These are phyloP conservation scores for Phymatocera aterrima DNA, from an alignment of 2,888 invertebrate genomes.

Conservation along the genomic window DNA sequence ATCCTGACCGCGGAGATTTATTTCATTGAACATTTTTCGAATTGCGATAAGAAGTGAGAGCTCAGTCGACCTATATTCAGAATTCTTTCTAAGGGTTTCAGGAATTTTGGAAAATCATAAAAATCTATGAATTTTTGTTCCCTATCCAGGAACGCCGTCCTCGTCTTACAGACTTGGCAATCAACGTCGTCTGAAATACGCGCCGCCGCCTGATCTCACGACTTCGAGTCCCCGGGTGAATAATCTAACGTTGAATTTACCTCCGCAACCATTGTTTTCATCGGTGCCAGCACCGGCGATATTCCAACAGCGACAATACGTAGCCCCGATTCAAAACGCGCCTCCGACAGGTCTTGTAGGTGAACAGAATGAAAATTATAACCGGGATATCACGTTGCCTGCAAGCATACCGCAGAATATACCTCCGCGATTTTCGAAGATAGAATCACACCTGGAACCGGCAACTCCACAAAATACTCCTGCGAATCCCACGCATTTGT, in stretches of 20 bases:
- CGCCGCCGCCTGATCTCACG: slow-evolving; percentile 85
- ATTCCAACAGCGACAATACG: slow-evolving; percentile 48
- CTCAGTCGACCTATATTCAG: not conserved
- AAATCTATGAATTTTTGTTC: slow-evolving; percentile 45
- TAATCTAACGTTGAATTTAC: slow-evolving; percentile 3
- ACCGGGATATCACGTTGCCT: not conserved
- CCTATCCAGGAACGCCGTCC: slow-evolving; percentile 57
- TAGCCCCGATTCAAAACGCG: slow-evolving; percentile 5
- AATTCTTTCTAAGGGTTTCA: not conserved
- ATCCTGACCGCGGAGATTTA: no score
- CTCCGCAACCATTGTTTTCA: slow-evolving; percentile 38
- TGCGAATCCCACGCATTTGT: slow-evolving; percentile 55
- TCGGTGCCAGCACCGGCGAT: not conserved
- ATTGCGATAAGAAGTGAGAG: no score
- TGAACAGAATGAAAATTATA: not conserved
- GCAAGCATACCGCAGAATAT: slow-evolving; percentile 60
- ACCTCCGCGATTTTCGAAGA: slow-evolving; percentile 55
- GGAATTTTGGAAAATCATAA: not conserved
- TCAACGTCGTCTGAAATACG: slow-evolving; percentile 84
- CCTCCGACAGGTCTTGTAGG: not conserved
- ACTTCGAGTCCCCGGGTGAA: slow-evolving; percentile 48
- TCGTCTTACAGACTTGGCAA: slow-evolving; percentile 81
- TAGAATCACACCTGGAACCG: slow-evolving; percentile 56
- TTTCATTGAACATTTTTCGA: no score
- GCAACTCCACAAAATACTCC: slow-evolving; percentile 71